Evolutionary conservation across 2,888 invertebrate species (phyloP), one percentile per base, ranked within the genome.

Genomic region (Cantharis rufa): DNA sequence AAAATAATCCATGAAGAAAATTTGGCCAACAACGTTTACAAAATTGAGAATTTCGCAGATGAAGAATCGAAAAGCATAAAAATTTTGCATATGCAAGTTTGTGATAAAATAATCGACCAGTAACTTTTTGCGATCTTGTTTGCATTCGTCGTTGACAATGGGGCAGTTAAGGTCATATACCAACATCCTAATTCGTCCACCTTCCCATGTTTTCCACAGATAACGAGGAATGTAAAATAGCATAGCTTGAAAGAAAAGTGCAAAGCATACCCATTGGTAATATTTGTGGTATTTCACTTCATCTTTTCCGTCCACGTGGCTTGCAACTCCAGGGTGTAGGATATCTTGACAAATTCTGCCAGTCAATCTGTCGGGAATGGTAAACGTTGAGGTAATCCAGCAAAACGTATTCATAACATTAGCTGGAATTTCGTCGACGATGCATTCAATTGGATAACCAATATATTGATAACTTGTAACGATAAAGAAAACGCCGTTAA

Each of bases 401-500:
- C 97, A 97, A 87, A 96, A 97, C 27, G 96, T 96, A 90, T 97
- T 96, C 94, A 97, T 96, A 2, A 96, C 94, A 84, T 94, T 93
- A 80, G 94, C 89, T n/a, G 96, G 96, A 81, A 96, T 95, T 84
- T 96, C 96, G 85, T 96, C 96, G 64, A 96, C 95, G 86, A 97
- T 96, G 89, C 98, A 98, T 89, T 97, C 97, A 86, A 98, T 98
- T 21, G 98, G 98, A 88, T 98, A 98, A 10, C 98, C 98, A 86
- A 98, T 97, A 89, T 98, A 98, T 87, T 98, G 98, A 77, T 97
- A 91, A 81, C 96, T 96, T 70, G 97, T 97, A 80, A 98, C 97
- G 98, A 91, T 84, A 98, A 90, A 80, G 97, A 97, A 89, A 97
- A 97, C 79, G 96, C 96, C 84, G 98, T 93, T 87, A 98, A 90